Evolutionary conservation across 2,888 invertebrate genomes (phyloP).

Genomic region (Calameuta filiformis): DNA sequence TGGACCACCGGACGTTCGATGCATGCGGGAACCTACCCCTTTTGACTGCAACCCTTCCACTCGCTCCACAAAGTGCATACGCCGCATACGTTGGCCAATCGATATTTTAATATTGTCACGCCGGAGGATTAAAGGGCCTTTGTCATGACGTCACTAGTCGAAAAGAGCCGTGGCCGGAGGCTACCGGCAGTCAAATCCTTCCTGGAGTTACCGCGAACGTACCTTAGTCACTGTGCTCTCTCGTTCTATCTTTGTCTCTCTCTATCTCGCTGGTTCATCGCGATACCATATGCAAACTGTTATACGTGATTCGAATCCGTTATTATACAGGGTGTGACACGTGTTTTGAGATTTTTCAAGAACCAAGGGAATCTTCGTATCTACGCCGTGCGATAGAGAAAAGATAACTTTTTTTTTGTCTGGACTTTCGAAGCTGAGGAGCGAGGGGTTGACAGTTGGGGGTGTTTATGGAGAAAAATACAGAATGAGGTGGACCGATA

Average conservation of each 20-base stretch:
- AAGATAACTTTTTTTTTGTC: neutral
- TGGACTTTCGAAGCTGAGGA: neutral
- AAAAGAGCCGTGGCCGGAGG: neutral
- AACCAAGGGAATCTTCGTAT: neutral
- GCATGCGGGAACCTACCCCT: neutral
- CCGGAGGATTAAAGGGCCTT: constrained; percentile 2
- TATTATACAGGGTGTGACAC: neutral
- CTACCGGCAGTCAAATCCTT: neutral
- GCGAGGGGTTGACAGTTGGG: neutral
- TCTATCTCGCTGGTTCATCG: neutral
- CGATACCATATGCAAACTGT: constrained; percentile 1
- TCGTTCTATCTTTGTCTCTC: neutral
- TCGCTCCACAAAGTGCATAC: constrained; percentile 63
- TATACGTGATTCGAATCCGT: constrained; percentile 1
- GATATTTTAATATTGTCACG: constrained; percentile 66
- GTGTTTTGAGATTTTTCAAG: neutral
- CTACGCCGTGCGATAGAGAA: neutral
- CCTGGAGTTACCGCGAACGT: neutral
- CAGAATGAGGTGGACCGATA: neutral
- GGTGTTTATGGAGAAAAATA: neutral
- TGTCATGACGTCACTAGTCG: constrained; percentile 2
- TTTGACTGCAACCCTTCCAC: constrained; percentile 10
- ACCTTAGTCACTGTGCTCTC: neutral
- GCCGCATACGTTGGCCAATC: constrained; percentile 65
- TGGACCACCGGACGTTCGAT: neutral